phyloP scores from a whole-genome alignment of 2,888 invertebrate species.

The Trissonchulus latispiculum region DNA sequence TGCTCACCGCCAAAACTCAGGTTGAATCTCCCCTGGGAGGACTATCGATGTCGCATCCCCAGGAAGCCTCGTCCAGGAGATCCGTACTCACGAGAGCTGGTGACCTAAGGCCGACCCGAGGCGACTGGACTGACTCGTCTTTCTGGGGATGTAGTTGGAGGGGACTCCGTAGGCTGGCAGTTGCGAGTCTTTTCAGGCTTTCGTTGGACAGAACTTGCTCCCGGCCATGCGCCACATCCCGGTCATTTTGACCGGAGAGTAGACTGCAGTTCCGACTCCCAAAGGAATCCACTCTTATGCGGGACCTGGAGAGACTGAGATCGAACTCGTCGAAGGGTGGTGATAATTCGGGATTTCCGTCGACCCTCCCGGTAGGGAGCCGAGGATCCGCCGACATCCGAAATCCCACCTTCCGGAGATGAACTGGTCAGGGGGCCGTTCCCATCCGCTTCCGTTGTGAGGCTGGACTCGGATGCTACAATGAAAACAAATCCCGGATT shows the following conservation, averaged over 20 bases:
- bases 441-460: background rate
- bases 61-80: background rate
- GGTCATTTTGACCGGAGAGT: background rate
- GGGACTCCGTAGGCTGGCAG: background rate
- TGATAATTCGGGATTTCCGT: background rate
- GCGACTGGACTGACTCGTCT: background rate
- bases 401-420: background rate
- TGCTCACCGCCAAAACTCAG: conserved; percentile 21
- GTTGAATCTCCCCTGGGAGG: conserved; percentile 1
- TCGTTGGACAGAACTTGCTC: background rate
- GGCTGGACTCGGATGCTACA: background rate
- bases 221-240: background rate
- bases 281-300: background rate
- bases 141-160: background rate
- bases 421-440: background rate
- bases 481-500: background rate
- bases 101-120: background rate
- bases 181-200: background rate
- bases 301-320: background rate
- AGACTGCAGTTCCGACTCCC: background rate
- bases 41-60: conserved; percentile 9
- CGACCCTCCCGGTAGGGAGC: background rate
- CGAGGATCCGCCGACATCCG: background rate
- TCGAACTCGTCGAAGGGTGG: background rate
- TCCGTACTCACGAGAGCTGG: conserved; percentile 11